Base-by-base conservation (phyloP, 2,888 invertebrate genomes). In the Drosophila mettleri region DNA sequence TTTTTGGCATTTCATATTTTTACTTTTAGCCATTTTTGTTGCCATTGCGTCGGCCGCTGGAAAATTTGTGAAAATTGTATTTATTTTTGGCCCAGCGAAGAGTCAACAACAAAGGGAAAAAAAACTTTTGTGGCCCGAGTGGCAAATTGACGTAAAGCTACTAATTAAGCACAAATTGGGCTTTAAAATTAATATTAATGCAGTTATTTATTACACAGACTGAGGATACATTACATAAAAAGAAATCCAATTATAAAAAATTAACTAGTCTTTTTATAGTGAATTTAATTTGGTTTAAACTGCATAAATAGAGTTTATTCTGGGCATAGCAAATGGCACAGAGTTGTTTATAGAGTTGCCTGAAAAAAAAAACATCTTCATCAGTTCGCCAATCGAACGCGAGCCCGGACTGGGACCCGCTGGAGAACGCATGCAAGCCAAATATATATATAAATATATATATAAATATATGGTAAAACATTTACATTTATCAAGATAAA, bases 401-500 rank as follows among this genome's bases (percentile, higher is more conserved):
- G 22, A 43, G 41, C 10, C 24, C 9, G 9, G 10, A 16, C 16
- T 41, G 31, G 10, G 29, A 43, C 52, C 82, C 82, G 63, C n/a
- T n/a, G 64, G 39, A 34, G 67, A 71, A 69, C 80, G 86, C 80
- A 73, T 75, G 73, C 69, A 73, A 79, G 76, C 70, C 80, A 88
- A 87, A 88, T 82, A n/a, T n/a, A n/a, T n/a, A n/a, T n/a, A n/a
- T n/a, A n/a, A n/a, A n/a, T n/a, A n/a, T n/a, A n/a, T n/a, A n/a
- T n/a, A n/a, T 76, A 85, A 87, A 85, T 87, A 84, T 84, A 89
- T 81, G 72, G 89, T 78, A 76, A 76, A 78, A 78, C 85, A 85
- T 89, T 89, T 89, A 86, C 87, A 85, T 88, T 87, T 81, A 89
- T 78, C 87, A 88, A 89, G 85, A 85, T 85, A 81, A 89, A 85